Evolutionary conservation across 2,888 invertebrate genomes (phyloP), one percentile per base, ranked within the genome.

Genomic region (Bhutanitis thaidina): DNA sequence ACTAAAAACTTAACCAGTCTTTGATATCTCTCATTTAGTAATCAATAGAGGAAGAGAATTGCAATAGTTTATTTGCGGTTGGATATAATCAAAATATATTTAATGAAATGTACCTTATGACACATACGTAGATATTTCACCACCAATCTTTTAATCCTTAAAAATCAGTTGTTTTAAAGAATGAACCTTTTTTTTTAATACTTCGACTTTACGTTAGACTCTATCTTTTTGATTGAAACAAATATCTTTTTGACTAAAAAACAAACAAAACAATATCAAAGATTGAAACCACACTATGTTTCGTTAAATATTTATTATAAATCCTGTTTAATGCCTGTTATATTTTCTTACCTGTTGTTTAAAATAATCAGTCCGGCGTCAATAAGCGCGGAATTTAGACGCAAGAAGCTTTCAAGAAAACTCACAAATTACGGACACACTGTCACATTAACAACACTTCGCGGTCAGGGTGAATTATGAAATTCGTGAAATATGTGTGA

Each of bases 291-390:
- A 20, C 20, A 7, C 34, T 20, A 38, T 25, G 2, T 25, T 25
- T 29, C 10, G 37, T 30, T 30, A 25, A 4, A 15, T 9, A 29
- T 37, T 36, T 45, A 37, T 30, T 35, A 5, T 1, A 10, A 25
- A 5, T 12, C 12, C 12, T 7, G 38, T 49, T 52, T 51, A 53
- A 51, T 53, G 47, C 47, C 27, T 27, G 27, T 27, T 27, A 8
- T 27, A 53, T 57, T 46, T 62, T 71, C 81, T 84, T 81, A 85
- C 85, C 85, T 83, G 77, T 58, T 59, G 53, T 66, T 71, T 62
- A 65, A 71, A 75, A 63, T 66, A 66, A 63, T 67, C 58, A 64
- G 69, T 76, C 76, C 69, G 68, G 65, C 71, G 75, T 74, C 71
- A 71, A 74, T 67, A 69, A 69, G 62, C 69, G 68, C 67, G 67